Evolutionary conservation across 2,113 vertebrate genomes (phyloP), one percentile per base, ranked within the genome.

Genomic region (Jacana jacana): DNA sequence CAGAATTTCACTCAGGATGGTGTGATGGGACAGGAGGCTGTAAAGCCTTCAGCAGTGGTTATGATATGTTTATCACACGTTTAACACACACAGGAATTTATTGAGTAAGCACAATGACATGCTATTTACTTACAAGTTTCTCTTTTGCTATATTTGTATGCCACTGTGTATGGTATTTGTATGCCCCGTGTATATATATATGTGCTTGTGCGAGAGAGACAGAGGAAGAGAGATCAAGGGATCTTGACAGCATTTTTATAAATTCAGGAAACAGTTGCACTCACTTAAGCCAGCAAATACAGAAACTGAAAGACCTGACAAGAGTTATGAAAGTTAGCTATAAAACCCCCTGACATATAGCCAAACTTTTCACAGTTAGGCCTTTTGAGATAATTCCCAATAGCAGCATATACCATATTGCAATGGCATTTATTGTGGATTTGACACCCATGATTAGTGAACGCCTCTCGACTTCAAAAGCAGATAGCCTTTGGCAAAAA

Each of bases 351-450:
- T 76, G 75, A 81, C 17, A 39, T 61, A 49, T 11, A 86, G 19
- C 40, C 31, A 65, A 70, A 79, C 55, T 88, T 93, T 84, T 93
- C 72, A 71, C 60, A 78, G 44, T 54, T 86, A 65, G 73, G 49
- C 16, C 33, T 90, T 88, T 54, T 48, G 79, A 96, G 69, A 89
- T 88, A 72, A 93, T 96, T 94, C 96, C 96, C 93, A 63, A 72
- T 71, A 93, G 95, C 83, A 87, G 81, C 44, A 89, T 95, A 94
- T 95, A 93, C 64, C 48, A 79, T 94, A 88, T 61, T 52, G 61
- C 4, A 14, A 15, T 94, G 77, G 86, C 92, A 89, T 96, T 96
- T 96, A 94, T 81, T 96, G 90, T 94, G 73, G 65, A 86, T 93
- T 92, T 96, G 93, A 96, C 82, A 49, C 48, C 93, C 69, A 52